Conservation (phyloP, 2,113 vertebrate genomes). For the Pongo pygmaeus region DNA sequence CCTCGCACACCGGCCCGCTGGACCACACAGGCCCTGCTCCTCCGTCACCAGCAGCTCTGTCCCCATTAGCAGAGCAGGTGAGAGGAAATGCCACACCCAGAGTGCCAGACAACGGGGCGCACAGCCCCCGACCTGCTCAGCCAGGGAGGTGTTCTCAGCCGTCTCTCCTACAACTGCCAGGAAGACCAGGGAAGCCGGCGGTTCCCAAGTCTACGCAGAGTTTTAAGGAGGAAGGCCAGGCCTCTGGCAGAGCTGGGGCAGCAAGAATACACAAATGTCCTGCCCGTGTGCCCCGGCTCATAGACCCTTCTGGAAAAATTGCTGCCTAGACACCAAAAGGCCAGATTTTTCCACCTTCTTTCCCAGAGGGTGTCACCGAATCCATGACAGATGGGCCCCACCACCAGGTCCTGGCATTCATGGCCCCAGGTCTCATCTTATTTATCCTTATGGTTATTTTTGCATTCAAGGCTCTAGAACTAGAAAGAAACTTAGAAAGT, state of each 20-base stretch:
- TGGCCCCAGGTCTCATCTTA: not conserved
- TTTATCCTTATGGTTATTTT: not conserved
- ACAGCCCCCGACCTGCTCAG: not conserved
- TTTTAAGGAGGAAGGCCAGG: not conserved
- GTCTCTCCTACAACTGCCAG: not conserved
- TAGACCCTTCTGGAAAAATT: not conserved
- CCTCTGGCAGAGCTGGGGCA: not conserved
- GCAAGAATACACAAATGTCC: not conserved
- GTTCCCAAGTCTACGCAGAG: not conserved
- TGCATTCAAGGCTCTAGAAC: not conserved
- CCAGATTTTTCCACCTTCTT: not conserved
- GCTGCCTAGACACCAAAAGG: not conserved
- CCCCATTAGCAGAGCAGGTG: not conserved
- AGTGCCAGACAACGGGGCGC: not conserved
- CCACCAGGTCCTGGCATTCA: not conserved
- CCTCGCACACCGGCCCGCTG: rapidly evolving
- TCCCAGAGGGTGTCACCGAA: not conserved
- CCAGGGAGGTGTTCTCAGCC: not conserved
- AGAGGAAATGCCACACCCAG: not conserved
- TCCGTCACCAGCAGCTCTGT: not conserved
- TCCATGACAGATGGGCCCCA: not conserved
- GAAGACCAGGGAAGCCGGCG: not conserved
- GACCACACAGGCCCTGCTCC: not conserved
- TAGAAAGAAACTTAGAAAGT: not conserved
- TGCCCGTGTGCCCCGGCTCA: not conserved